phyloP scores from a whole-genome alignment of 2,113 vertebrate genomes.

The Syngnathoides biaculeatus region DNA sequence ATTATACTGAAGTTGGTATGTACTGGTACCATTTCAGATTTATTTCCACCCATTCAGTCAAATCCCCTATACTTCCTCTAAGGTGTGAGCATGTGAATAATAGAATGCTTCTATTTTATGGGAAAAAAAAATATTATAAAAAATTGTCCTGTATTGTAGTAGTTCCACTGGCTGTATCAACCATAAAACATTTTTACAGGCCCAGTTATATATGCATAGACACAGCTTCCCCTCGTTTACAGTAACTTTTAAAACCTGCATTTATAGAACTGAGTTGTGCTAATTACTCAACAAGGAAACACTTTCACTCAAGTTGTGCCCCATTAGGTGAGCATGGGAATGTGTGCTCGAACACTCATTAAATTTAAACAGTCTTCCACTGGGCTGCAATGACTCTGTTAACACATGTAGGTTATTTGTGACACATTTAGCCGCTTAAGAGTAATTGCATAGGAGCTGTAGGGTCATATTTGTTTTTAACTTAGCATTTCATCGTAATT shows the following conservation, averaged over 20 bases:
- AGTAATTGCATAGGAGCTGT: slow-evolving; percentile 40
- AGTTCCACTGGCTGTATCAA: not conserved
- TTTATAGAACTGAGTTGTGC: slow-evolving; percentile 41
- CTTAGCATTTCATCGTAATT: slow-evolving; percentile 36
- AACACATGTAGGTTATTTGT: slow-evolving; percentile 55
- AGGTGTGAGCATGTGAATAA: slow-evolving; percentile 24
- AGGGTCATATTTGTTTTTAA: slow-evolving; percentile 58
- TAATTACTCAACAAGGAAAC: slow-evolving; percentile 54
- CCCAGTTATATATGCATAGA: not conserved
- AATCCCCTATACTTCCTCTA: slow-evolving; percentile 38
- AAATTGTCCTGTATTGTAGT: too few species aligned
- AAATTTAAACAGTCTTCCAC: slow-evolving; percentile 59
- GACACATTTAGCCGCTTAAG: slow-evolving; percentile 36
- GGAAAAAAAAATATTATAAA: not conserved
- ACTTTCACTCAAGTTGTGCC: slow-evolving; percentile 12
- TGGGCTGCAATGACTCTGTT: slow-evolving; percentile 45
- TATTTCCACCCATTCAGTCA: slow-evolving; percentile 18
- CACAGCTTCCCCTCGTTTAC: slow-evolving; percentile 14
- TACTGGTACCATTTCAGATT: slow-evolving; percentile 14
- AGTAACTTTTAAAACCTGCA: slow-evolving; percentile 35
- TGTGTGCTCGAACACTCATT: slow-evolving; percentile 42
- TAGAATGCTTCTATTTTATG: not conserved
- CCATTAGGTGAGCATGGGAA: slow-evolving; percentile 23
- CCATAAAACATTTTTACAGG: slow-evolving; percentile 42
- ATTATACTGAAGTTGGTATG: not conserved